Conservation (phyloP, 2,888 invertebrate species). For the Luffia ferchaultella region DNA sequence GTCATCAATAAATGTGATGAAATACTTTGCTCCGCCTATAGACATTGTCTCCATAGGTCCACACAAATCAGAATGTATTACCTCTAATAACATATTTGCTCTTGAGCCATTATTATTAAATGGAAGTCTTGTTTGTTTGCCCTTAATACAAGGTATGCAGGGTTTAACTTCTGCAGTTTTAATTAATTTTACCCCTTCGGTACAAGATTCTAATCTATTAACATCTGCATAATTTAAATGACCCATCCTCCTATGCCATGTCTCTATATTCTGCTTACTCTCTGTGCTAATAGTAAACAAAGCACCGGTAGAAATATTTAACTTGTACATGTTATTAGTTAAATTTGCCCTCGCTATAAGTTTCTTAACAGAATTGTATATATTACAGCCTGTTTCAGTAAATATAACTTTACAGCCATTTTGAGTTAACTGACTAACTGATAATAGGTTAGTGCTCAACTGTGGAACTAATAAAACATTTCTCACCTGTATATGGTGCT, state of each 20-base stretch:
- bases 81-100: conserved; percentile 19
- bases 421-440: conserved; percentile 16
- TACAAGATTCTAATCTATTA: conserved; percentile 14
- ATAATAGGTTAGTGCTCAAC: conserved; percentile 14
- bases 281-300: conserved; percentile 7
- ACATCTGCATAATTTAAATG: conserved; percentile 9
- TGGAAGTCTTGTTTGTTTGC: conserved; percentile 4
- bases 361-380: conserved; percentile 9
- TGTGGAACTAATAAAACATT: conserved; percentile 17
- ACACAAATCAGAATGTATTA: conserved; percentile 29
- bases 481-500: conserved; percentile 12
- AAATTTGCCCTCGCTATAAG: conserved; percentile 12
- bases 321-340: conserved; percentile 13
- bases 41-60: conserved; percentile 29
- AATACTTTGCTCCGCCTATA: conserved; percentile 25
- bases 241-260: conserved; percentile 5
- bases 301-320: conserved; percentile 8
- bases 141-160: conserved; percentile 2
- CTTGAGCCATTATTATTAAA: conserved; percentile 2
- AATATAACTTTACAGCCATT: conserved; percentile 15
- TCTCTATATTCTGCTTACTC: not conserved
- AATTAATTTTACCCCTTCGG: conserved; percentile 5
- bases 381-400: conserved; percentile 10
- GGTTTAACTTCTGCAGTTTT: not conserved
- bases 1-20: conserved; percentile 31